Conservation (phyloP, 2,888 invertebrate genomes). For the Tetragonisca angustula region DNA sequence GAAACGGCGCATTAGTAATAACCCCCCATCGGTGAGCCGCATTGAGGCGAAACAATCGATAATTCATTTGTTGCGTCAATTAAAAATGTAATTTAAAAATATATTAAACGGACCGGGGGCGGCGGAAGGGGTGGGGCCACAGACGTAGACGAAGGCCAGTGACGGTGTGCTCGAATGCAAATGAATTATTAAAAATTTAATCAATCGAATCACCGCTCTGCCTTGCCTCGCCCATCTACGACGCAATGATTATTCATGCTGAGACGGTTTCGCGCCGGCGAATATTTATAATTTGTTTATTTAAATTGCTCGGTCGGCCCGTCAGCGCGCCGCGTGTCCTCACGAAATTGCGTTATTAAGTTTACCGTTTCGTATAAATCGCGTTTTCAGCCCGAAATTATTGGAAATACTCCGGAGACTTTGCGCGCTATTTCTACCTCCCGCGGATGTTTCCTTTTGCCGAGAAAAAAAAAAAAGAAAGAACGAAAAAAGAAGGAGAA, state of each 20-base stretch:
- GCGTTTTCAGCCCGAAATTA: slow-evolving; percentile 73
- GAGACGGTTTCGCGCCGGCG: slow-evolving; percentile 81
- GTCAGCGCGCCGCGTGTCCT: slow-evolving; percentile 74
- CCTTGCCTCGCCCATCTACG: slow-evolving; percentile 78
- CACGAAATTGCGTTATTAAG: slow-evolving; percentile 82
- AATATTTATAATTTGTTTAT: slow-evolving; percentile 84
- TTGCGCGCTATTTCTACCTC: slow-evolving; percentile 48
- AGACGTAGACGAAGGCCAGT: slow-evolving; percentile 39
- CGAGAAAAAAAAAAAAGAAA: not conserved
- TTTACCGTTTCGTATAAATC: slow-evolving; percentile 80
- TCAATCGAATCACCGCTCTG: slow-evolving; percentile 82
- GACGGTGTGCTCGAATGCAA: slow-evolving; percentile 79
- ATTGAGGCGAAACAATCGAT: slow-evolving; percentile 76
- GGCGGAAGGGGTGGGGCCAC: slow-evolving; percentile 60
- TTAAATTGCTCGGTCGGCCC: slow-evolving; percentile 79
- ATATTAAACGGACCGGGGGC: slow-evolving; percentile 71
- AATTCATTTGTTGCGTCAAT: slow-evolving; percentile 82
- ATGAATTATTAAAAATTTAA: slow-evolving; percentile 84
- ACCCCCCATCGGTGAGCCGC: slow-evolving; percentile 63
- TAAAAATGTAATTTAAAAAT: slow-evolving; percentile 83
- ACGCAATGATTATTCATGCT: slow-evolving; percentile 84
- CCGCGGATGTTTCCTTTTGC: not conserved
- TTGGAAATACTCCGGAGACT: slow-evolving; percentile 62
- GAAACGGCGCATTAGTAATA: slow-evolving; percentile 68
- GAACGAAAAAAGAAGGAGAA: not conserved